Evolutionary conservation across 2,888 invertebrate genomes (phyloP).

Genomic region (Meloe dianella): DNA sequence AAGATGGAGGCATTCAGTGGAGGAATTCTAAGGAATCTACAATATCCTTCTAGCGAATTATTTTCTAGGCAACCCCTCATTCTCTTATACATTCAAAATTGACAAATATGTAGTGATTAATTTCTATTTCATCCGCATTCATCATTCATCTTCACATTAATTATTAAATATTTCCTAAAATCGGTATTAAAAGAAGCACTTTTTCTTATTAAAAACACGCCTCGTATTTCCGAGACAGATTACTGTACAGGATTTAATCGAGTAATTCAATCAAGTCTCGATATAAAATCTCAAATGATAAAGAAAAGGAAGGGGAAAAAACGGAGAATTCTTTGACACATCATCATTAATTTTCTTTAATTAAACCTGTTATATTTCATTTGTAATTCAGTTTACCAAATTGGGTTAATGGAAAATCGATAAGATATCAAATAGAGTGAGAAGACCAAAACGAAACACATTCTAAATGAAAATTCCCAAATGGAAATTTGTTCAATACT

Average conservation of each 20-base stretch:
- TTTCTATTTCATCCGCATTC: neutral
- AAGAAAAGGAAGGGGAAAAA: neutral
- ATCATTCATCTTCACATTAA: neutral
- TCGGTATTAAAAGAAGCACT: neutral
- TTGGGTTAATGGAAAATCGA: slow-evolving; percentile 7
- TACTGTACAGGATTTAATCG: neutral
- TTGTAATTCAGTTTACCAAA: slow-evolving; percentile 5
- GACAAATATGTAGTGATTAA: neutral
- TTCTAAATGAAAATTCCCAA: neutral
- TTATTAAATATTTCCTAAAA: neutral
- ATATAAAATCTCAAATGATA: neutral
- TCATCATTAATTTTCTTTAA: neutral
- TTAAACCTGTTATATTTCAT: slow-evolving; percentile 2
- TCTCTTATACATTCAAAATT: neutral
- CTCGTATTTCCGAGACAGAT: neutral
- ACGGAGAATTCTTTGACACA: neutral
- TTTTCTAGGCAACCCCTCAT: neutral
- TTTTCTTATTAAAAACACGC: no score
- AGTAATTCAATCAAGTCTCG: neutral
- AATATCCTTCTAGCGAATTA: neutral
- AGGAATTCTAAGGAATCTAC: neutral
- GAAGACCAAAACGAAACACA: neutral
- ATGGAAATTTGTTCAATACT: neutral
- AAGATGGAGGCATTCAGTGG: neutral
- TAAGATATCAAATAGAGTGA: neutral